Conservation (phyloP, 2,113 vertebrate species). For the Candoia aspera region DNA sequence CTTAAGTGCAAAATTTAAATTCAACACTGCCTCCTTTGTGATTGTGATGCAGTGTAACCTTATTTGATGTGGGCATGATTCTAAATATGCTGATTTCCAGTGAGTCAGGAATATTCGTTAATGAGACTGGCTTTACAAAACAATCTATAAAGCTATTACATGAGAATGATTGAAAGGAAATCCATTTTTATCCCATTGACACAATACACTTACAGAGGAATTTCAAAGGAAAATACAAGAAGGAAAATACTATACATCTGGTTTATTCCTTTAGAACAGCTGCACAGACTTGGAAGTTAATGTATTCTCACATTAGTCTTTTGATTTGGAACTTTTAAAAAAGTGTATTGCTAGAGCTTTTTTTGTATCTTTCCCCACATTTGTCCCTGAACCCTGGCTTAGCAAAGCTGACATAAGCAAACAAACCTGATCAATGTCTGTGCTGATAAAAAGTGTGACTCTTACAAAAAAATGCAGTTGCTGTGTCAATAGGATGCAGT, state of each 20-base stretch:
- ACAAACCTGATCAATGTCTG: not conserved
- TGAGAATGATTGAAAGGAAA: not conserved
- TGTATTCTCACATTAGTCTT: constrained; percentile 26
- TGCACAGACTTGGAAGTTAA: constrained; percentile 18
- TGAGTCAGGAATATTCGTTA: not conserved
- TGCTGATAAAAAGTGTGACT: constrained; percentile 16
- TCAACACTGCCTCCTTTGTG: not conserved
- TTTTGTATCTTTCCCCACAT: not conserved
- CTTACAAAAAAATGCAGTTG: constrained; percentile 32
- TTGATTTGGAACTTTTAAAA: constrained; percentile 26
- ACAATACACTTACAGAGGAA: not conserved
- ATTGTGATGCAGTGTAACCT: not conserved
- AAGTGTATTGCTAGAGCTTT: constrained; percentile 26
- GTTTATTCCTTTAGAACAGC: constrained; percentile 33
- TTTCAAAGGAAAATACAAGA: not conserved
- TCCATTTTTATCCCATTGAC: not conserved
- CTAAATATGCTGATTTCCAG: not conserved
- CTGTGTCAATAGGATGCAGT: not conserved
- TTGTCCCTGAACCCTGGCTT: constrained; percentile 26
- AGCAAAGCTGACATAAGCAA: constrained; percentile 14
- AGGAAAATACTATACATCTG: constrained; percentile 16
- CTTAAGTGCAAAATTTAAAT: not conserved
- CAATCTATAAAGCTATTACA: not conserved
- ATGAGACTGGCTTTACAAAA: not conserved
- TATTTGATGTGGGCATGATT: not conserved